Conservation (phyloP, 2,888 invertebrate species). For the Linnaemya vulpina region DNA sequence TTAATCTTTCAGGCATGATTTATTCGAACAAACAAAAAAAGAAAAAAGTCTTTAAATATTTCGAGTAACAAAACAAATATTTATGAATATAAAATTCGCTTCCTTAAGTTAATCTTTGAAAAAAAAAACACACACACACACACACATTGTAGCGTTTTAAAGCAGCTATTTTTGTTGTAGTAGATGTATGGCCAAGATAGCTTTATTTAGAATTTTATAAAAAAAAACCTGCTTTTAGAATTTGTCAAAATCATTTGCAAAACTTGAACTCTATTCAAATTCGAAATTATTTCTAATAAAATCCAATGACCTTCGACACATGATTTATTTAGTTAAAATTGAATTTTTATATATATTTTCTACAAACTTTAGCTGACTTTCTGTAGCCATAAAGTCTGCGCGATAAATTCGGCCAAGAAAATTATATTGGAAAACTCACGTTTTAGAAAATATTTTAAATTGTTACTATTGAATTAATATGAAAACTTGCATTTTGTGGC, state of each 20-base stretch:
- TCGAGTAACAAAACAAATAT: not conserved
- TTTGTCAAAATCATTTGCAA: constrained; percentile 31
- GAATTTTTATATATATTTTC: not conserved
- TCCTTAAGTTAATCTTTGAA: constrained; percentile 37
- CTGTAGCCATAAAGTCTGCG: not conserved
- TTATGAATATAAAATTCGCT: constrained; percentile 35
- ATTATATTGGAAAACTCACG: constrained; percentile 13
- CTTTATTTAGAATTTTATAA: constrained; percentile 10
- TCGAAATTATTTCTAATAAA: constrained; percentile 51
- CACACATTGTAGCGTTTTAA: too few relatives aligned
- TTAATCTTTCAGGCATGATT: constrained; percentile 58
- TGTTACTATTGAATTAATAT: constrained; percentile 27
- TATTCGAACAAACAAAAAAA: constrained; percentile 7
- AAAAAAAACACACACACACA: too few relatives aligned
- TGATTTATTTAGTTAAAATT: constrained; percentile 30
- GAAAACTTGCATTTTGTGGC: constrained; percentile 15
- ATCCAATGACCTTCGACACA: constrained; percentile 52
- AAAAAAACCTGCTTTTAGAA: not conserved
- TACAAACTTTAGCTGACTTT: not conserved
- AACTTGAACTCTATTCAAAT: constrained; percentile 16
- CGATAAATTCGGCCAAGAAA: not conserved
- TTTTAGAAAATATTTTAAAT: constrained; percentile 17
- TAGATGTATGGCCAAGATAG: constrained; percentile 14
- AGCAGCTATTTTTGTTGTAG: too few relatives aligned
- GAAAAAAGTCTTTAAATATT: constrained; percentile 21